Percentiles rank a stretch among this genome's conserved stretches.
Evolutionary conservation across 2,888 invertebrate species (phyloP).

Genomic region (Polymixis lichenea): DNA sequence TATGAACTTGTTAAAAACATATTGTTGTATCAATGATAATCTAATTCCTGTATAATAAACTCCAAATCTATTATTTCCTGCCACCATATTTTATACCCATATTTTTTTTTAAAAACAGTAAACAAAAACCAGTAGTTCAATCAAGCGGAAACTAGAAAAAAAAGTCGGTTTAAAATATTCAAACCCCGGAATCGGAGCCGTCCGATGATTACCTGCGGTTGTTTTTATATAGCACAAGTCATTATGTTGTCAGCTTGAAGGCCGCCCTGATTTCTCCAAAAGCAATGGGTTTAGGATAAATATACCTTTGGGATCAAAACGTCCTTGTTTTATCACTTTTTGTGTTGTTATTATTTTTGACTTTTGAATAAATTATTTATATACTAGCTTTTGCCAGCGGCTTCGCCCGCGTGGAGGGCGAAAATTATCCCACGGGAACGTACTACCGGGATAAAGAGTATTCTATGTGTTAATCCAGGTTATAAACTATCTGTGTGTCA

Average conservation of each 20-base stretch:
- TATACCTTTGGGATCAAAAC: slow-evolving; percentile 47
- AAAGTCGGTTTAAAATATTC: slow-evolving; percentile 56
- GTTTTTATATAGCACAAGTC: slow-evolving; percentile 61
- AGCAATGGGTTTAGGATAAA: slow-evolving; percentile 52
- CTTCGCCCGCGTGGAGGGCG: no score
- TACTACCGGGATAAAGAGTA: no score
- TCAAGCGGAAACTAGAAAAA: slow-evolving; percentile 62
- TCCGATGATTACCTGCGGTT: slow-evolving; percentile 67
- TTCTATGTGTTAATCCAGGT: no score
- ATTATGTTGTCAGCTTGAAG: slow-evolving; percentile 63
- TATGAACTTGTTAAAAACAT: not conserved
- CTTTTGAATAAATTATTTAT: slow-evolving; percentile 21
- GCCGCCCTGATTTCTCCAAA: slow-evolving; percentile 62
- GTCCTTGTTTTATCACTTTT: slow-evolving; percentile 50
- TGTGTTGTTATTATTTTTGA: slow-evolving; percentile 37
- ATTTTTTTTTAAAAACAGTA: slow-evolving; percentile 37
- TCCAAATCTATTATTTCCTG: slow-evolving; percentile 42
- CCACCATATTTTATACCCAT: slow-evolving; percentile 14
- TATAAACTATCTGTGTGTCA: no score
- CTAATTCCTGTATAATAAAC: slow-evolving; percentile 5
- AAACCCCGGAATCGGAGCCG: slow-evolving; percentile 60
- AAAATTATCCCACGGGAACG: no score
- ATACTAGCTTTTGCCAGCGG: no score
- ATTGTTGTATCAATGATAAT: not conserved
- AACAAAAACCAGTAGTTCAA: slow-evolving; percentile 69